phyloP scores from a whole-genome alignment of 2,888 invertebrate genomes.

The Noctua fimbriata region DNA sequence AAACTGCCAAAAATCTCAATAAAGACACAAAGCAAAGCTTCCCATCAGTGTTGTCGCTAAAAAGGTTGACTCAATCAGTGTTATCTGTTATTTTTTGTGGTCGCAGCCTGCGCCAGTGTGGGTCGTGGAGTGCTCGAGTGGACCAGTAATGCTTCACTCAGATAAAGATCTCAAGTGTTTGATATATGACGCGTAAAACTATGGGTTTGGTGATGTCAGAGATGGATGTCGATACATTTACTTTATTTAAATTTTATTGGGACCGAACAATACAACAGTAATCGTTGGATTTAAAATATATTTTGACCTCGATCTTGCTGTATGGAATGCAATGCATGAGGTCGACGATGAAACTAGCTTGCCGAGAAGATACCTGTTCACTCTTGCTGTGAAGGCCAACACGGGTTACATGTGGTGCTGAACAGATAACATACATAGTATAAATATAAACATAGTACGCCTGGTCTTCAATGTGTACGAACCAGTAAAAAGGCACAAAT shows the following conservation, averaged over 20 bases:
- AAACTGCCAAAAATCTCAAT: conserved; percentile 17
- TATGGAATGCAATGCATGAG: background rate
- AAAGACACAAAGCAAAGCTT: conserved; percentile 28
- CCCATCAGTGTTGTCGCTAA: conserved; percentile 36
- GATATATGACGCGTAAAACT: conserved; percentile 73
- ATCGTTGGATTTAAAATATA: background rate
- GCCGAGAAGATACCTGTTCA: background rate
- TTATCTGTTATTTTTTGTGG: conserved; percentile 64
- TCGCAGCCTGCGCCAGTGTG: conserved; percentile 42
- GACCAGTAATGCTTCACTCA: conserved; percentile 73
- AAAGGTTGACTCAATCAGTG: conserved; percentile 60
- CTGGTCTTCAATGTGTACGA: background rate
- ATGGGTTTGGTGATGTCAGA: conserved; percentile 66
- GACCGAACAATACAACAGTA: background rate
- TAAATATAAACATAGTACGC: background rate
- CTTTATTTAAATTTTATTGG: background rate
- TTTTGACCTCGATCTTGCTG: background rate
- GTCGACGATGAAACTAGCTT: background rate
- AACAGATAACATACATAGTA: background rate
- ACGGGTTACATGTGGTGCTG: background rate
- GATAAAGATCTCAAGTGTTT: conserved; percentile 79
- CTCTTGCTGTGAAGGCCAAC: background rate
- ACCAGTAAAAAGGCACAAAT: background rate
- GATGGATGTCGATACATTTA: conserved; percentile 40
- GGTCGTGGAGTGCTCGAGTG: conserved; percentile 64